Base-by-base conservation (phyloP, 2,888 invertebrate species). In the Amblyjoppa proteus region DNA sequence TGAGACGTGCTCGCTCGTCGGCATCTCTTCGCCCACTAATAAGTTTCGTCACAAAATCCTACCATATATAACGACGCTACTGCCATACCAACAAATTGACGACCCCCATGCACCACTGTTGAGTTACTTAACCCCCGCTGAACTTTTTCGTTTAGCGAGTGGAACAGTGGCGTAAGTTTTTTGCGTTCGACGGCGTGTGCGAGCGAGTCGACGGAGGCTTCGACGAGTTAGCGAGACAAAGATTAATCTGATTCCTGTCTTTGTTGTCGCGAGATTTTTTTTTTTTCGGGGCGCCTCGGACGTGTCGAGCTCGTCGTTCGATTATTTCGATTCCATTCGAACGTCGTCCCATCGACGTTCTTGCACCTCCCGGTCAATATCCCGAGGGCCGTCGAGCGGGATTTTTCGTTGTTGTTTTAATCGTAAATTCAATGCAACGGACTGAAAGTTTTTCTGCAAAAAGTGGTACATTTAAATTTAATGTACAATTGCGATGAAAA, bases 81-180 rank as follows among this genome's bases (percentile, higher is more conserved):
- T 34, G 53, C 68, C 70, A 80, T 80, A 80, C 64, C 66, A 41
- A 78, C 80, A 84, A 88, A 87, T 86, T 84, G 81, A 84, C 83
- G 84, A 86, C 87, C 86, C 87, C 84, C 87, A 85, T 87, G 84
- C 85, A 87, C 84, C 81, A 84, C 87, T 85, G 84, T 89, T 86
- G 88, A 89, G 88, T 90, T 88, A 89, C 86, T 90, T 89, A 90
- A 90, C 89, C 90, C 88, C 68, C 78, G 79, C 41, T 87, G 87
- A 89, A 86, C 87, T 84, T 86, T 76, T 74, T 45, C 58, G 68
- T 81, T 81, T 25, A 56, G 56, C 58, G 84, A 49, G 71, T 61
- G 73, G 56, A 78, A 73, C 58, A 77, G 41, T 81, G 73, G 80
- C 81, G 81, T 80, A 81, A 77, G 78, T 64, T 79, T 64, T 79